Evolutionary conservation across 1,140 invertebrate genomes (phyloP).

Genomic region (Babylonia areolata): DNA sequence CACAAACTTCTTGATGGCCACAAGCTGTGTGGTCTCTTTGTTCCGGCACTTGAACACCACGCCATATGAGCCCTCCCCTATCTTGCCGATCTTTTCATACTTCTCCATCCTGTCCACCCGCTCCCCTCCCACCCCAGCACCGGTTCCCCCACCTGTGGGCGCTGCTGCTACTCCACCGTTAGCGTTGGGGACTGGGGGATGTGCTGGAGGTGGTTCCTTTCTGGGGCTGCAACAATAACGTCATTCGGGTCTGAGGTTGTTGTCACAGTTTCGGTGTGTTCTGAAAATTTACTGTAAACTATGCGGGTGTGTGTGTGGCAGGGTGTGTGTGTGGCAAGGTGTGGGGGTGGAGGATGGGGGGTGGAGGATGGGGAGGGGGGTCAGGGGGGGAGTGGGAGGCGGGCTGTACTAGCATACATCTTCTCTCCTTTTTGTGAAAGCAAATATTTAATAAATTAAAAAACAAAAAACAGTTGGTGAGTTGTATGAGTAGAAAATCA

Average conservation of each 20-base stretch:
- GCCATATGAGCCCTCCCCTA: conserved; percentile 99
- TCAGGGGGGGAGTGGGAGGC: too few relatives aligned
- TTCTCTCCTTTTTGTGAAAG: too few relatives aligned
- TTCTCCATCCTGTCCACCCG: conserved; percentile 87
- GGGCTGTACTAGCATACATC: too few relatives aligned
- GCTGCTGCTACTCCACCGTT: conserved; percentile 13
- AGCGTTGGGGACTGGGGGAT: conserved; percentile 7
- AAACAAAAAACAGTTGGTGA: too few relatives aligned
- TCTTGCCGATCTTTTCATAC: conserved; percentile 96
- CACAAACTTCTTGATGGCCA: conserved; percentile 99
- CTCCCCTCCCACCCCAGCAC: conserved; percentile 24
- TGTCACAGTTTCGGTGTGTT: not conserved
- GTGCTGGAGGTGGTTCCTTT: conserved; percentile 35
- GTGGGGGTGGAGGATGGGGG: too few relatives aligned
- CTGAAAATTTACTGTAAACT: not conserved
- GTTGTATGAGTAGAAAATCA: too few relatives aligned
- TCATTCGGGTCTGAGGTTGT: too few relatives aligned
- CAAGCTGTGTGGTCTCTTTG: conserved; percentile 94
- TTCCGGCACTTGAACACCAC: conserved; percentile 99
- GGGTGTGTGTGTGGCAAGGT: not conserved
- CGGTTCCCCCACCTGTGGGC: not conserved
- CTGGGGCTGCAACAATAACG: conserved; percentile 38
- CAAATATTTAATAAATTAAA: too few relatives aligned
- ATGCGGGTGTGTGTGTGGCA: not conserved
- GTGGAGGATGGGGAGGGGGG: too few relatives aligned